These are phyloP conservation scores for Drosophila lini DNA, from an alignment of 1,140 invertebrate species.

Conservation along the genomic window DNA sequence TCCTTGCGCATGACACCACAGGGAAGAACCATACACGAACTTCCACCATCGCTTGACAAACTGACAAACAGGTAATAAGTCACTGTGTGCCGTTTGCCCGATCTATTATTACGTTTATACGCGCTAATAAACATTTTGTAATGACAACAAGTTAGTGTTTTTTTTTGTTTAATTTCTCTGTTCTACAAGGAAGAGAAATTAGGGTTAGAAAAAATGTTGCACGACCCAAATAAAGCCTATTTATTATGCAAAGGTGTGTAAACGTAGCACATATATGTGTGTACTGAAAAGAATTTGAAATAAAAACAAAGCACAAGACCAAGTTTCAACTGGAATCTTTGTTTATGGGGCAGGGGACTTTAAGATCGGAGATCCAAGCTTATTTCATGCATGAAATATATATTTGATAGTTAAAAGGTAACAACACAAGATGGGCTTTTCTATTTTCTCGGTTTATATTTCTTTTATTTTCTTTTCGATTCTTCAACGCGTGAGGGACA, in stretches of 20 bases:
- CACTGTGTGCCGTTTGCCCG: slow-evolving; percentile 2
- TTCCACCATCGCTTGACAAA: slow-evolving; percentile 16
- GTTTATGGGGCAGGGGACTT: not conserved
- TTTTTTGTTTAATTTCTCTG: not conserved
- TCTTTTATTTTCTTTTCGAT: slow-evolving; percentile 47
- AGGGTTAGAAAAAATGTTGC: not conserved
- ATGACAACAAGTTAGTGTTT: not conserved
- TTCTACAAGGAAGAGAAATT: not conserved
- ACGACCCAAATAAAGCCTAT: not conserved
- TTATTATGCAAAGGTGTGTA: not conserved
- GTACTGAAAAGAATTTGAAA: not conserved
- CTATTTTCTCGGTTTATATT: slow-evolving; percentile 30
- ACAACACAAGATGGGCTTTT: not conserved
- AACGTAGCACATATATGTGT: not conserved
- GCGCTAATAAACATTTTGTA: slow-evolving; percentile 29
- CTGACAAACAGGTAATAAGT: slow-evolving; percentile 3
- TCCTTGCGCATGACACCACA: slow-evolving; percentile 6
- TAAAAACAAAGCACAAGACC: not conserved
- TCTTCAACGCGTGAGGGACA: slow-evolving; percentile 45
- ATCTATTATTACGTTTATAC: slow-evolving; percentile 20
- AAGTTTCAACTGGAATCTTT: not conserved
- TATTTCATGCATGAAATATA: too few species aligned
- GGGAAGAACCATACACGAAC: slow-evolving; percentile 5
- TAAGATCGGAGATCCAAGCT: too few species aligned
- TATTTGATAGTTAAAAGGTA: too few species aligned